phyloP scores from a whole-genome alignment of 64 coral and sea anemone genomes.

The Pachyseris speciosa region DNA sequence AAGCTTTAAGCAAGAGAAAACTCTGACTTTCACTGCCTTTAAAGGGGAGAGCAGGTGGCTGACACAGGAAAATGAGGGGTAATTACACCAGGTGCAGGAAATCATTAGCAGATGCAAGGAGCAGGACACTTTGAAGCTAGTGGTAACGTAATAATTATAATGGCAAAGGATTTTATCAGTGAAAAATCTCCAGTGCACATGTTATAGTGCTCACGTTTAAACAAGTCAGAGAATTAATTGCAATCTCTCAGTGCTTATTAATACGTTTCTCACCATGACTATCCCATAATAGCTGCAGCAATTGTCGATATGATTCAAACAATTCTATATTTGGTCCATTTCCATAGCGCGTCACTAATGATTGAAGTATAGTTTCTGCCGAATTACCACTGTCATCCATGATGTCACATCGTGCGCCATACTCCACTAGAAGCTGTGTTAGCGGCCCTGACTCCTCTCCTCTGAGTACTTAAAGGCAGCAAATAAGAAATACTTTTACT shows the following conservation, averaged over 20 bases:
- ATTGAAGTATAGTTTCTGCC: slow-evolving; percentile 35
- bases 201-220: too few species aligned
- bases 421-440: slow-evolving; percentile 57
- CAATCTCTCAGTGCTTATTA: background rate
- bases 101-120: too few species aligned
- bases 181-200: too few species aligned
- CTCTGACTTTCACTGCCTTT: too few species aligned
- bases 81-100: background rate
- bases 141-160: too few species aligned
- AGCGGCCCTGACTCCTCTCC: slow-evolving; percentile 55
- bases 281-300: slow-evolving; percentile 48
- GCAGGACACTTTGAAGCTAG: too few species aligned
- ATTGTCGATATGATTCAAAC: slow-evolving; percentile 9
- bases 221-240: background rate
- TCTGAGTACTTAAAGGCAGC: slow-evolving; percentile 41
- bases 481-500: too few species aligned
- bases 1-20: too few species aligned
- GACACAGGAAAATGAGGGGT: too few species aligned
- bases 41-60: background rate
- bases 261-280: slow-evolving; percentile 32
- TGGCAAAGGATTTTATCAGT: too few species aligned
- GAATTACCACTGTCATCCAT: slow-evolving; percentile 58
- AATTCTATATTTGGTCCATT: slow-evolving; percentile 58
- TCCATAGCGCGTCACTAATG: slow-evolving; percentile 37
- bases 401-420: slow-evolving; percentile 66